Evolutionary conservation across 1,140 invertebrate species (phyloP).

Genomic region (Drosophila chauvacae): DNA sequence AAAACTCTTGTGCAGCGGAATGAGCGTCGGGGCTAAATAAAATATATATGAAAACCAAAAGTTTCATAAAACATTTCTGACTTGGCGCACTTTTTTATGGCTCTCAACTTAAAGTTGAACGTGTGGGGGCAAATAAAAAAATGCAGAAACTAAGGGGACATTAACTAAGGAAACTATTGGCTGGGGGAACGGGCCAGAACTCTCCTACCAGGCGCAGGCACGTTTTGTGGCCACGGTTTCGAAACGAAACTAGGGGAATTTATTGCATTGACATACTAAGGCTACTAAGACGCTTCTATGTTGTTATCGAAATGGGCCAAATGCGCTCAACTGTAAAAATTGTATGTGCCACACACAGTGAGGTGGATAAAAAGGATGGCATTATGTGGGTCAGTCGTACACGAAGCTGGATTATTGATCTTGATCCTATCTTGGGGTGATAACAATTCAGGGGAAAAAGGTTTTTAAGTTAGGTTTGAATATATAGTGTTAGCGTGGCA

Average conservation of each 20-base stretch:
- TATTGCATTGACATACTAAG: constrained; percentile 76
- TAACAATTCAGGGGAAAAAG: background rate
- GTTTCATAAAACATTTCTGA: constrained; percentile 81
- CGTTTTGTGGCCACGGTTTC: constrained; percentile 47
- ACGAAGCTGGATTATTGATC: constrained; percentile 9
- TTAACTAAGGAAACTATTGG: constrained; percentile 41
- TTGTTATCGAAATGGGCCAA: constrained; percentile 69
- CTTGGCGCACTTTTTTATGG: constrained; percentile 74
- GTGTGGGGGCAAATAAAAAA: constrained; percentile 25
- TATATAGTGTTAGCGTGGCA: too few species aligned
- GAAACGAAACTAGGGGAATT: constrained; percentile 61
- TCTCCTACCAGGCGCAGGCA: constrained; percentile 18
- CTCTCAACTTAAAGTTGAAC: constrained; percentile 67
- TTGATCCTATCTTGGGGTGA: background rate
- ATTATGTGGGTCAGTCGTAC: constrained; percentile 16
- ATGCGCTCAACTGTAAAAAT: constrained; percentile 59
- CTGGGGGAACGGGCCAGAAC: background rate
- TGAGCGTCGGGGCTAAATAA: constrained; percentile 69
- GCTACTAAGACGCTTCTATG: constrained; percentile 35
- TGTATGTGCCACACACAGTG: constrained; percentile 26
- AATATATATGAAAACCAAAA: constrained; percentile 59
- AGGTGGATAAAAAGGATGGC: constrained; percentile 7
- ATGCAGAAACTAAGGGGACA: constrained; percentile 11
- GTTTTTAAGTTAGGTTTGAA: background rate
- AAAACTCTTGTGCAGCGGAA: constrained; percentile 68